These are phyloP conservation scores for Passer montanus DNA, from an alignment of 2,113 vertebrate genomes.

Conservation along the genomic window DNA sequence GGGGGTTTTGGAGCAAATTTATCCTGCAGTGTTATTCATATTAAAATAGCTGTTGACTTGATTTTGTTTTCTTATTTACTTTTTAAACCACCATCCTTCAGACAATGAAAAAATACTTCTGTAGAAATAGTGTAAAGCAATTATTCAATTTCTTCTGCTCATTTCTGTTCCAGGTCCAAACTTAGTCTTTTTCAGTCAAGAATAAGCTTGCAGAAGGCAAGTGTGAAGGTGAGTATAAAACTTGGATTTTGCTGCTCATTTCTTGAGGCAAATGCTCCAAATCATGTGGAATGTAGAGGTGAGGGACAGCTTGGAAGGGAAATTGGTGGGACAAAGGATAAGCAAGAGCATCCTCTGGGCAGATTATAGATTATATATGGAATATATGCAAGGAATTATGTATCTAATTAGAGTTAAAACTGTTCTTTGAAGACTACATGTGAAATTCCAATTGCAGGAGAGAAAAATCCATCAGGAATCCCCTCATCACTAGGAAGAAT, in stretches of 20 bases:
- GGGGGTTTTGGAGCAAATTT: background rate
- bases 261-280: background rate
- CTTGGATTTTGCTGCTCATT: background rate
- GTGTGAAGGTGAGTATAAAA: slow-evolving; percentile 89
- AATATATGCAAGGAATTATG: background rate
- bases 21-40: background rate
- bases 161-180: slow-evolving; percentile 87
- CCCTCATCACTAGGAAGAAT: background rate
- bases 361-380: background rate
- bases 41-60: background rate
- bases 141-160: background rate
- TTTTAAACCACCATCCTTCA: background rate
- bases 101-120: background rate
- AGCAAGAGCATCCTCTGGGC: background rate
- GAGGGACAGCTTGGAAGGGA: background rate
- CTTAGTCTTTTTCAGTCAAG: slow-evolving; percentile 97
- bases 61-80: background rate
- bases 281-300: background rate
- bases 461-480: background rate
- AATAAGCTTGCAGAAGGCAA: slow-evolving; percentile 99
- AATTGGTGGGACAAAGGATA: background rate
- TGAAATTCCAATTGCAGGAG: background rate
- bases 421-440: accelerated
- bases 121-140: accelerated
- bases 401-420: background rate